A percentile compares a stretch with the other conserved stretches of the same genome.
These are phyloP conservation scores for Leucophenga maculata DNA, from an alignment of 2,888 invertebrate species.

Conservation along the genomic window DNA sequence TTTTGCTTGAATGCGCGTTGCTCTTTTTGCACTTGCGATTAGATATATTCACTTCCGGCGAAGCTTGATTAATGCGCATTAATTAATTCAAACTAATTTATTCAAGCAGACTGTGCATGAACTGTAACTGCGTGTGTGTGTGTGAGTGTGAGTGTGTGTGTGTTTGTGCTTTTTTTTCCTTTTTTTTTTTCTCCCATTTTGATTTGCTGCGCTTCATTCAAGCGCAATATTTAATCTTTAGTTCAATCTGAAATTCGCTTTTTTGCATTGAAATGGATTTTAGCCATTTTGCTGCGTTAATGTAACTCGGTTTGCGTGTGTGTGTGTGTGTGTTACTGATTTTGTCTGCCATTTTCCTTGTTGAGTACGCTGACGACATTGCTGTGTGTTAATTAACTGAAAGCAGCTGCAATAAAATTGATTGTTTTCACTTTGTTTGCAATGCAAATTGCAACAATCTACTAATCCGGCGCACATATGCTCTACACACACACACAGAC, in stretches of 20 bases:
- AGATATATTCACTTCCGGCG: conserved; percentile 7
- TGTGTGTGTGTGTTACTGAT: too few species aligned
- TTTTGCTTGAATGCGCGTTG: neutral
- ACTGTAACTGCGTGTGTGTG: neutral
- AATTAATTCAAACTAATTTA: conserved; percentile 55
- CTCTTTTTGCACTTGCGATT: conserved; percentile 1
- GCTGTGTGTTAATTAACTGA: conserved; percentile 60
- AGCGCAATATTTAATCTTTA: conserved; percentile 5
- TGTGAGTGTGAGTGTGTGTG: neutral
- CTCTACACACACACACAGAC: neutral
- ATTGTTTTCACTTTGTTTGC: conserved; percentile 67
- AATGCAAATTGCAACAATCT: conserved; percentile 56
- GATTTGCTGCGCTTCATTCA: too few species aligned
- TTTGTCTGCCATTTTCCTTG: conserved; percentile 3
- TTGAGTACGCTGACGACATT: neutral
- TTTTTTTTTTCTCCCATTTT: neutral
- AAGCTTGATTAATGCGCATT: conserved; percentile 61
- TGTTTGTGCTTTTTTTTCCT: neutral
- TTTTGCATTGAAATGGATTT: neutral
- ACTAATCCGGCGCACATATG: conserved; percentile 21
- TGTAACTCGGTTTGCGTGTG: too few species aligned
- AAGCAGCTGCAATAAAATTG: conserved; percentile 66
- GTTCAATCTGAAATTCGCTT: neutral
- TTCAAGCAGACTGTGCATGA: conserved; percentile 31
- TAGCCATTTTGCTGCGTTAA: neutral